These are phyloP conservation scores for Oreochromis grahami DNA, from an alignment of 2,797 vertebrate genomes.

Conservation along the genomic window DNA sequence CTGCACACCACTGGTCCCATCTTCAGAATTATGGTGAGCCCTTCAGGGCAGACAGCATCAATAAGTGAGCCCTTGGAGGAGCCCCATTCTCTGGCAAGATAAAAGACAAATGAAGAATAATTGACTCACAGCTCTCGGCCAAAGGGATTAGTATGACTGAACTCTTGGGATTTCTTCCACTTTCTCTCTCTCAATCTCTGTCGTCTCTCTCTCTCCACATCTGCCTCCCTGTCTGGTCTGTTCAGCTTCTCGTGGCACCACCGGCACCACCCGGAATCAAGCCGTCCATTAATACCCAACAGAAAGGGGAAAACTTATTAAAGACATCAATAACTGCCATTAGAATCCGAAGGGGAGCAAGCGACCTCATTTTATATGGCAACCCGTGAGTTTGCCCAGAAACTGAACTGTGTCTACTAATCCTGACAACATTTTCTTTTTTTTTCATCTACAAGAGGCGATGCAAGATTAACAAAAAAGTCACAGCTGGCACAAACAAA, in stretches of 20 bases:
- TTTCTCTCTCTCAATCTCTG: conserved; percentile 45
- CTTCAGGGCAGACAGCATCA: conserved; percentile 67
- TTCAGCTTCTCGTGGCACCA: conserved; percentile 6
- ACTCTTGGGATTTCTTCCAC: conserved; percentile 60
- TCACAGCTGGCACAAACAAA: conserved; percentile 16
- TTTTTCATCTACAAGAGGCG: not conserved
- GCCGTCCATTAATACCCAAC: conserved; percentile 42
- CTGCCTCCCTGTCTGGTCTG: conserved; percentile 30
- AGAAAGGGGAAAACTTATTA: conserved; percentile 57
- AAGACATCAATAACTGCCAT: conserved; percentile 71
- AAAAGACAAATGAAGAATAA: conserved; percentile 79
- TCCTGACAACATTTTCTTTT: not conserved
- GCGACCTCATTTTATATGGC: conserved; percentile 61
- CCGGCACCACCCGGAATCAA: conserved; percentile 7
- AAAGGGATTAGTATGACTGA: conserved; percentile 72
- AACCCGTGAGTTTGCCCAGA: conserved; percentile 17
- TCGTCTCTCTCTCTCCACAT: conserved; percentile 39
- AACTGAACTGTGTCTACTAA: conserved; percentile 12
- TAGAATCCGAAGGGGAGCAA: conserved; percentile 44
- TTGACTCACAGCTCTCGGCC: conserved; percentile 70
- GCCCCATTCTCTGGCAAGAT: conserved; percentile 53
- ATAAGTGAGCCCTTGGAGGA: conserved; percentile 57
- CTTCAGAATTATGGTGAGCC: conserved; percentile 44
- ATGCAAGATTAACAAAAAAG: not conserved
- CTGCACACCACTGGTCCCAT: conserved; percentile 7